Conservation (phyloP, 2,888 invertebrate genomes). For the Phaedon cochleariae region DNA sequence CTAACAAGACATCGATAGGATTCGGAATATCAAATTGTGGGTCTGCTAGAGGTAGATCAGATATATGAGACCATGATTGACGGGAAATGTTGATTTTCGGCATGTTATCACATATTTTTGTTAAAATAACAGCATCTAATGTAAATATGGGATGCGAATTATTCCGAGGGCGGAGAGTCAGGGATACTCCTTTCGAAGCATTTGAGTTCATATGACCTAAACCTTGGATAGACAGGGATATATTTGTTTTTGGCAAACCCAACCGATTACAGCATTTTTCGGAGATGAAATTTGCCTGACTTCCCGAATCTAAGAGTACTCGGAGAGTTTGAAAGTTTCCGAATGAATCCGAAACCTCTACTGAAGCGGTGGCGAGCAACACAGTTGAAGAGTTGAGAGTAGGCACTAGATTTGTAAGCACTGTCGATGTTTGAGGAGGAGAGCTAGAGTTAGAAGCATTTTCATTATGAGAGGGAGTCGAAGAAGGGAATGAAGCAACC, state of each 20-base stretch:
- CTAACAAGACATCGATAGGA: neutral
- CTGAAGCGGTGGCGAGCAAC: slow-evolving; percentile 4
- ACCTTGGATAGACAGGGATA: slow-evolving; percentile 12
- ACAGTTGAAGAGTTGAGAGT: neutral
- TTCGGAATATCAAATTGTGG: slow-evolving; percentile 1
- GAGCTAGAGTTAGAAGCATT: too few relatives aligned
- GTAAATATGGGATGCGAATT: neutral
- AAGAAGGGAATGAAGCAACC: too few relatives aligned
- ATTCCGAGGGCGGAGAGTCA: neutral
- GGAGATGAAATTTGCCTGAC: slow-evolving; percentile 18
- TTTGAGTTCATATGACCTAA: slow-evolving; percentile 10
- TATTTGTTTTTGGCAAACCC: slow-evolving; percentile 5
- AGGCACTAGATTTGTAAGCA: neutral
- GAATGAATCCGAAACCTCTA: neutral
- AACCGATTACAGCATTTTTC: slow-evolving; percentile 14
- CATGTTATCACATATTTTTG: slow-evolving; percentile 11
- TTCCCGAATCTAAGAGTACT: slow-evolving; percentile 4
- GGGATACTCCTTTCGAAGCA: neutral
- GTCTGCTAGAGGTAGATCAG: too few relatives aligned
- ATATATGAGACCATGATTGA: too few relatives aligned
- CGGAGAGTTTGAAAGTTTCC: slow-evolving; percentile 11
- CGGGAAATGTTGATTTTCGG: too few relatives aligned
- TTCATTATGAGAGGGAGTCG: too few relatives aligned
- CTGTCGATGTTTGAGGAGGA: too few relatives aligned
- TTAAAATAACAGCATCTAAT: slow-evolving; percentile 5